Evolutionary conservation across 2,888 invertebrate genomes (phyloP).

Genomic region (Ditylenchus weischeri): DNA sequence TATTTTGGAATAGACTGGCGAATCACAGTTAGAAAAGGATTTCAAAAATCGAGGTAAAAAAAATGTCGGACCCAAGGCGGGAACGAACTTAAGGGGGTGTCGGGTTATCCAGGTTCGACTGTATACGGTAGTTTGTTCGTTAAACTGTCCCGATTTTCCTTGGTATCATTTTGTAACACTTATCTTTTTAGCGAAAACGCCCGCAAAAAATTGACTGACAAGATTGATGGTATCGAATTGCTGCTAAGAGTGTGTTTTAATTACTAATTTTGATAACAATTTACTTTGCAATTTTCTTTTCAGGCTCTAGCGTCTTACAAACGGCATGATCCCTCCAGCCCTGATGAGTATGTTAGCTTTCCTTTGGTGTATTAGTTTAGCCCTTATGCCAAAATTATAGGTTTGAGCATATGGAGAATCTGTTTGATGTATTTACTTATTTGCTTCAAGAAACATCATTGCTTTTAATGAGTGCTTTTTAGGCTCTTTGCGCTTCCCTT

Average conservation of each 20-base stretch:
- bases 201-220: slow-evolving; percentile 45
- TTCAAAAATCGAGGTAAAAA: no score
- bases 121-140: no score
- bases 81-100: no score
- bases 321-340: slow-evolving; percentile 47
- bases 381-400: no score
- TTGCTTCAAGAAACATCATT: neutral
- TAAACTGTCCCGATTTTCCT: no score
- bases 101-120: no score
- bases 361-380: no score
- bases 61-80: no score
- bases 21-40: no score
- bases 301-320: slow-evolving; percentile 56
- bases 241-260: slow-evolving; percentile 85
- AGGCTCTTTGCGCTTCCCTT: slow-evolving; percentile 82
- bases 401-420: slow-evolving; percentile 95
- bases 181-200: slow-evolving; percentile 67
- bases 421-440: slow-evolving; percentile 71
- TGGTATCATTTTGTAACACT: no score
- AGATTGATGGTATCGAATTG: slow-evolving; percentile 88
- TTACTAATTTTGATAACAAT: slow-evolving; percentile 61
- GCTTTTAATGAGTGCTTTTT: neutral
- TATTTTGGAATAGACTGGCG: no score
- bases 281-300: neutral
- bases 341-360: slow-evolving; percentile 70